Evolutionary conservation across 2,888 invertebrate species (phyloP), one percentile per base, ranked within the genome.

Genomic region (Uloborus plumipes): DNA sequence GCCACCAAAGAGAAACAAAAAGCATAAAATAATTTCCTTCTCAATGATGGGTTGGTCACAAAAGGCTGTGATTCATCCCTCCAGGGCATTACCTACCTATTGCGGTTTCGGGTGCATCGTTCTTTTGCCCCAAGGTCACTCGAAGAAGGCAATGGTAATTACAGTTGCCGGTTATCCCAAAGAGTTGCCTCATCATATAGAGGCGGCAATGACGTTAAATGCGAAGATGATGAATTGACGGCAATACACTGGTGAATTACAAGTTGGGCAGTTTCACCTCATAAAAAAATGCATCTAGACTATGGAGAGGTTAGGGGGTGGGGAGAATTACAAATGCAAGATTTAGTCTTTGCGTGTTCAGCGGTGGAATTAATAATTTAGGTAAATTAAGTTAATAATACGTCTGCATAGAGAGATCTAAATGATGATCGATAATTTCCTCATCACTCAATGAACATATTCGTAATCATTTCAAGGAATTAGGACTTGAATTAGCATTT

Each of bases 31-130:
- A 62, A 62, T 62, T 16, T 20, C 22, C 18, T 22, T 18, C 49
- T 14, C 50, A 66, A 66, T 66, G 66, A 66, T 22, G 31, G 69
- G 66, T 55, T 55, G 69, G 51, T 55, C 69, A 69, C 69, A 66
- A 69, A 69, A 55, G 55, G 69, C 53, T 53, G 55, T 69, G 69
- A 69, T 51, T 69, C 69, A 69, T 51, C 18, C 16, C 55, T 55
- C n/a, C 18, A 22, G n/a, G 69, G 55, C 26, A 55, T 53, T 39
- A 15, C 14, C 20, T 39, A 15, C 14, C 20, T 9, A 31, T 26
- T 69, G 69, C 69, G 69, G 69, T 69, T 69, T 51, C 22, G 70
- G 58, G 49, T 18, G 49, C 20, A 70, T 70, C 70, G 70, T 20
- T 47, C 61, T 4, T 22, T 14, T 50, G 49, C 58, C 20, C 59